Evolutionary conservation across 2,797 vertebrate species (phyloP).

Genomic region (Thripadectes ignobilis): DNA sequence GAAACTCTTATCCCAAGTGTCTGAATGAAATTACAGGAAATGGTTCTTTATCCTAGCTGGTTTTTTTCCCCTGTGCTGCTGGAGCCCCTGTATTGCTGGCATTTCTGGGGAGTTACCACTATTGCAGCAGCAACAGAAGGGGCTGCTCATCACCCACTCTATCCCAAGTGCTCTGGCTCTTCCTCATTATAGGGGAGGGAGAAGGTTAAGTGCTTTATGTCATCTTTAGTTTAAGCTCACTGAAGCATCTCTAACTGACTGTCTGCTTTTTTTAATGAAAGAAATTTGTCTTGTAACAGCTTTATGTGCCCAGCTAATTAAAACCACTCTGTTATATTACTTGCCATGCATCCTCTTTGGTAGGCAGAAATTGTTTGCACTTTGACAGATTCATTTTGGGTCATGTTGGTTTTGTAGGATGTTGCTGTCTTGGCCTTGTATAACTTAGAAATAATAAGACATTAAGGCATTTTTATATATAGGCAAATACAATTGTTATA

Average conservation of each 20-base stretch:
- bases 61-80: neutral
- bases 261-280: constrained; percentile 53
- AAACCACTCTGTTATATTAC: constrained; percentile 10
- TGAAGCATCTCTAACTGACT: constrained; percentile 22
- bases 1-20: neutral
- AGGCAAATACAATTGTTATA: neutral
- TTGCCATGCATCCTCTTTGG: neutral
- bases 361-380: constrained; percentile 41
- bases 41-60: neutral
- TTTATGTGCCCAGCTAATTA: constrained; percentile 58
- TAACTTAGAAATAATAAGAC: constrained; percentile 17
- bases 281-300: constrained; percentile 44
- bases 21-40: neutral
- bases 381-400: constrained; percentile 38
- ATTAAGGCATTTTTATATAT: neutral
- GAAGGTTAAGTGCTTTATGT: neutral
- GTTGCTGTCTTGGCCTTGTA: neutral
- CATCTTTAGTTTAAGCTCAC: neutral
- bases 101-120: neutral
- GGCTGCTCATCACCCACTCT: neutral
- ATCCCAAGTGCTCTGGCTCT: neutral
- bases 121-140: neutral
- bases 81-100: neutral
- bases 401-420: neutral
- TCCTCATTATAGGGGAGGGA: neutral